phyloP scores from a whole-genome alignment of 2,888 invertebrate genomes.

The Merodon equestris region DNA sequence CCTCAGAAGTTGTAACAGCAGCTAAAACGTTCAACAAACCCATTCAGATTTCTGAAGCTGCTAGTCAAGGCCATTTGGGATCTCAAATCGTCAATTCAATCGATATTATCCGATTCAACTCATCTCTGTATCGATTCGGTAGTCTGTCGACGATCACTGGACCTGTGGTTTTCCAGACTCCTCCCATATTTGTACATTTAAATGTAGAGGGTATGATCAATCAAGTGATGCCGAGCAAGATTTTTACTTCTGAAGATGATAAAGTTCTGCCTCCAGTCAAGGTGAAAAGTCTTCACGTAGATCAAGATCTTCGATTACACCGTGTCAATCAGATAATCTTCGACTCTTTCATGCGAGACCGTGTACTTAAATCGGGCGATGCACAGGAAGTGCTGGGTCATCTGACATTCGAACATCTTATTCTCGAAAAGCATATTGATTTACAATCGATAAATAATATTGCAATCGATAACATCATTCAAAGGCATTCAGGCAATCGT shows the following conservation, averaged over 20 bases:
- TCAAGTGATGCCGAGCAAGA: slow-evolving; percentile 48
- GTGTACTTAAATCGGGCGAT: slow-evolving; percentile 72
- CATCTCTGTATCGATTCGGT: slow-evolving; percentile 73
- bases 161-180: slow-evolving; percentile 69
- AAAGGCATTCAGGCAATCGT: slow-evolving; percentile 68
- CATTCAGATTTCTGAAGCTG: slow-evolving; percentile 59
- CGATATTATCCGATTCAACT: slow-evolving; percentile 72
- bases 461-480: slow-evolving; percentile 71
- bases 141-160: slow-evolving; percentile 71
- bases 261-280: slow-evolving; percentile 70
- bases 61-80: slow-evolving; percentile 19
- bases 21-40: slow-evolving; percentile 68
- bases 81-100: slow-evolving; percentile 68
- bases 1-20: slow-evolving; percentile 70
- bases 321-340: slow-evolving; percentile 73
- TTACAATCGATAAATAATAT: slow-evolving; percentile 74
- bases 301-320: slow-evolving; percentile 68
- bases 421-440: slow-evolving; percentile 70
- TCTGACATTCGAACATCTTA: slow-evolving; percentile 73
- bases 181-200: slow-evolving; percentile 69
- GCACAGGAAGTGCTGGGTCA: slow-evolving; percentile 74
- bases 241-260: slow-evolving; percentile 64
- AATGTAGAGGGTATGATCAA: slow-evolving; percentile 71
- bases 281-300: slow-evolving; percentile 67
- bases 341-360: slow-evolving; percentile 73